A percentile compares a stretch with the other conserved stretches of the same genome.
These are phyloP conservation scores for Eristalis pertinax DNA, from an alignment of 2,888 invertebrate species.

Conservation along the genomic window DNA sequence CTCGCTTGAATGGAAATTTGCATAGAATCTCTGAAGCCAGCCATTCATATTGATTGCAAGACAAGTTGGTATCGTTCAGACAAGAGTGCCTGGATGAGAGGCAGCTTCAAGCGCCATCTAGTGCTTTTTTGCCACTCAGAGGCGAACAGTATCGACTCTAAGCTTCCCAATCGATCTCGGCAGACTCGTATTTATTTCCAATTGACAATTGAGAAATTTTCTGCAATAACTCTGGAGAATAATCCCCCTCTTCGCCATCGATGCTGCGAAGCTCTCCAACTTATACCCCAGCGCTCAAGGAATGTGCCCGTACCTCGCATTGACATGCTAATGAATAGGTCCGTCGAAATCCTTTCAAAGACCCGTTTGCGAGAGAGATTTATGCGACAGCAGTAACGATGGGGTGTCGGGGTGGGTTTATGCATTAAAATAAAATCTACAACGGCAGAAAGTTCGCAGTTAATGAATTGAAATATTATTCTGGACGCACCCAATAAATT, in stretches of 20 bases:
- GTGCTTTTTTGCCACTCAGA: too few species aligned
- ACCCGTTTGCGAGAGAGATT: neutral
- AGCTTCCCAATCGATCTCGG: too few species aligned
- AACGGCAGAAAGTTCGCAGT: conserved; percentile 4
- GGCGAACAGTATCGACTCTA: too few species aligned
- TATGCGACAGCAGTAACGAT: neutral
- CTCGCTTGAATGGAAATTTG: neutral
- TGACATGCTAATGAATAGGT: neutral
- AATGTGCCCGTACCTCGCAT: neutral
- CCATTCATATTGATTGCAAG: neutral
- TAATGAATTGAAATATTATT: conserved; percentile 31
- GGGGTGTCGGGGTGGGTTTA: neutral
- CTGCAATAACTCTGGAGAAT: too few species aligned
- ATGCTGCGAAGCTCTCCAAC: too few species aligned
- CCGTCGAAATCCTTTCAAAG: neutral
- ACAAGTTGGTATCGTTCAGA: too few species aligned
- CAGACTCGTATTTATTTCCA: too few species aligned
- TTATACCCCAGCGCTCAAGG: neutral
- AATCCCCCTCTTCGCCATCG: too few species aligned
- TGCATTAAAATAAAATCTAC: neutral
- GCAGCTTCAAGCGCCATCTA: too few species aligned
- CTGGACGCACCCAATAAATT: neutral
- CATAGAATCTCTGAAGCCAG: neutral
- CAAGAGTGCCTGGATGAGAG: too few species aligned
- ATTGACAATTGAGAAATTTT: too few species aligned